Evolutionary conservation across 1,140 invertebrate genomes (phyloP), one percentile per base, ranked within the genome.

Genomic region (Trypoxylus dichotomus): DNA sequence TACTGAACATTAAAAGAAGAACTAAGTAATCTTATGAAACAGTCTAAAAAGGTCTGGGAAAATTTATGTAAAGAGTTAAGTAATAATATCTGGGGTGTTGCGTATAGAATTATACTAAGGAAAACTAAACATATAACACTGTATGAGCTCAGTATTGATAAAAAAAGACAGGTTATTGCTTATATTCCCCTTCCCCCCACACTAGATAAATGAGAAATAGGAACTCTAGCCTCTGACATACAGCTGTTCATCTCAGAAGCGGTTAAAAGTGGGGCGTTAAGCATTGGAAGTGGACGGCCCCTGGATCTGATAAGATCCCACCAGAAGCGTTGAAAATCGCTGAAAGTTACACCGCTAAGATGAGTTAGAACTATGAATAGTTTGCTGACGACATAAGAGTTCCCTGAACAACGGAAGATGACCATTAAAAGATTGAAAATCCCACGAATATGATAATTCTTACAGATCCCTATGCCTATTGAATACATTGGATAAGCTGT

Each of bases 291-390:
- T 21, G 73, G 75, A 81, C 76, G 42, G 80, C 80, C 19, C 79
- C 75, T 15, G 80, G 80, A 27, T 60, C 41, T 3, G 80, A 82
- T 43, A 76, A 77, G 29, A 77, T 82, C 3, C n/a, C 75, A 2
- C 21, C 41, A n/a, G 80, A 82, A 75, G 63, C 74, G 1, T 58
- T 81, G 3, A 79, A 76, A 68, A 32, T 73, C 10, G 32, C 60
- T 25, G 43, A 58, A 37, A 68, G 74, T 41, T 24, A 10, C 5
- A 21, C 43, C 19, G 73, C 79, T 11, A 15, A 43, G 0, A 37
- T 2, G 32, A 2, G 41, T 79, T 1, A 15, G n/a, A 1, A n/a
- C 78, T 13, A 76, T 77, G 24, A 81, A 80, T 71, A 63, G 42
- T 0, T 19, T 80, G 10, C 13, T 79, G 13, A 76, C 5, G 5